Conservation (phyloP, 2,113 vertebrate genomes). For the Balaeniceps rex region DNA sequence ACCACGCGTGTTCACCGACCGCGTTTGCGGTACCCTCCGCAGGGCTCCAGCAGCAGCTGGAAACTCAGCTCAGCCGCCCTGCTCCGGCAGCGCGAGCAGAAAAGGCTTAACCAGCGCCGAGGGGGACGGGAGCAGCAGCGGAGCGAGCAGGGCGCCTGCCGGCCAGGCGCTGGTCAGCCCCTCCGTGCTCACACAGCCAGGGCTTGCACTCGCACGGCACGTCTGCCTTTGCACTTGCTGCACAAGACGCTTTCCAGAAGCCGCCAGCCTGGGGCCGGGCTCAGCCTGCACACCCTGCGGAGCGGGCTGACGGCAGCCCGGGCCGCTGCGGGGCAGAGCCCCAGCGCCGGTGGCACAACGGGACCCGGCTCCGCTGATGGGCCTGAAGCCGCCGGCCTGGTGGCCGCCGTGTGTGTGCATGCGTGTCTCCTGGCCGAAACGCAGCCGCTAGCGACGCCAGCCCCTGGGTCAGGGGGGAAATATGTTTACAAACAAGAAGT, state of each 20-base stretch:
- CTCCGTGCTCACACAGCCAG: rapidly evolving
- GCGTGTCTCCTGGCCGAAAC: rapidly evolving
- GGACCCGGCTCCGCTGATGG: background rate
- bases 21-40: rapidly evolving
- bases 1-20: rapidly evolving
- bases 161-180: background rate
- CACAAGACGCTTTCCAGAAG: background rate
- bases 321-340: background rate
- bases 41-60: background rate
- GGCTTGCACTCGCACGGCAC: background rate
- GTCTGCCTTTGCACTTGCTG: background rate
- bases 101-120: background rate
- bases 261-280: background rate
- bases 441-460: background rate
- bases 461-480: background rate
- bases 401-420: background rate
- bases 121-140: background rate
- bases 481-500: background rate
- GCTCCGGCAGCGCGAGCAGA: rapidly evolving
- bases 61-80: background rate
- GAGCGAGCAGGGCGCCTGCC: rapidly evolving
- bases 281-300: background rate
- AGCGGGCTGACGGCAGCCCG: background rate
- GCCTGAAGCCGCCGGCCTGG: rapidly evolving
- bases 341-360: background rate